phyloP scores from a whole-genome alignment of 1,140 invertebrate genomes.

The Drosophila setifemur region DNA sequence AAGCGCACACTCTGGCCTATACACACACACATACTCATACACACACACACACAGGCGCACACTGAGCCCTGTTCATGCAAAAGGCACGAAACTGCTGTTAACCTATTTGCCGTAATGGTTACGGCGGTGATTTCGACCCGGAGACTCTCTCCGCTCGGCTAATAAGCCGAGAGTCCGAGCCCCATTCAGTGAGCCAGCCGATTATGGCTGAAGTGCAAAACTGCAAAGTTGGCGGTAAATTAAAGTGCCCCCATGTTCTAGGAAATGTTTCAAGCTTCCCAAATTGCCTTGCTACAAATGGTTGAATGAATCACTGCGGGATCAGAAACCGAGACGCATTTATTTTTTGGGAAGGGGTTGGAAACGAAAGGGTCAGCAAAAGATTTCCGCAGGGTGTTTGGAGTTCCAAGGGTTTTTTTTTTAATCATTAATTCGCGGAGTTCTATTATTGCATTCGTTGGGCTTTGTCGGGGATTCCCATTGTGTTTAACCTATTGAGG shows the following conservation, averaged over 20 bases:
- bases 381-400: conserved; percentile 11
- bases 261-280: conserved; percentile 9
- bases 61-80: conserved; percentile 51
- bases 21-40: neutral
- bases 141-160: conserved; percentile 51
- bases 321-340: conserved; percentile 16
- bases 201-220: conserved; percentile 37
- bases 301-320: conserved; percentile 20
- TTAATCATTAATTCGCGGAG: neutral
- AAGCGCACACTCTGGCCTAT: conserved; percentile 17
- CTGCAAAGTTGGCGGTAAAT: conserved; percentile 36
- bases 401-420: conserved; percentile 2
- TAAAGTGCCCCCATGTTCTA: conserved; percentile 25
- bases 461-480: neutral
- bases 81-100: conserved; percentile 76
- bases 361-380: conserved; percentile 4
- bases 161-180: conserved; percentile 43
- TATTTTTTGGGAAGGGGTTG: conserved; percentile 17
- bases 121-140: conserved; percentile 49
- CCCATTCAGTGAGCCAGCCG: conserved; percentile 15
- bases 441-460: neutral
- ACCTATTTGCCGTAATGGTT: conserved; percentile 72
- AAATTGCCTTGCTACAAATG: conserved; percentile 20
- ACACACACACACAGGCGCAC: neutral
- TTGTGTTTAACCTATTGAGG: neutral